Evolutionary conservation across 2,113 vertebrate species (phyloP).

Genomic region (Fulmarus glacialis): DNA sequence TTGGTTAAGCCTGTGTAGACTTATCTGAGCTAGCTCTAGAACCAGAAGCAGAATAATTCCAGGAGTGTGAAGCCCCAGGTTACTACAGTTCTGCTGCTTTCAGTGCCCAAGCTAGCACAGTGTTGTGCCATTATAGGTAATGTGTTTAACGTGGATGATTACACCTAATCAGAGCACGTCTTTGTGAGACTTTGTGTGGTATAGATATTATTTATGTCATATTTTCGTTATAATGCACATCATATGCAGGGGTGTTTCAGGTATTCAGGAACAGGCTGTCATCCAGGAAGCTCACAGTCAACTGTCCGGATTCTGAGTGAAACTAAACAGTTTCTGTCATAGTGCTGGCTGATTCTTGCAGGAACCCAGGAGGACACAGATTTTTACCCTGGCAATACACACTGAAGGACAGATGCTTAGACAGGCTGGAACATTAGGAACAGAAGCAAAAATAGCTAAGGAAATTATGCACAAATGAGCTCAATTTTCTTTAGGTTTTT

Average conservation of each 20-base stretch:
- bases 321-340: background rate
- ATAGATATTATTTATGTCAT: background rate
- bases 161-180: too few relatives aligned
- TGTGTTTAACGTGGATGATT: accelerated
- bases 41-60: background rate
- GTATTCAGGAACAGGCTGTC: background rate
- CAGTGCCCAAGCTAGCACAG: background rate
- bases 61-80: background rate
- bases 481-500: background rate
- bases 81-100: background rate
- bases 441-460: background rate
- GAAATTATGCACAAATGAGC: background rate
- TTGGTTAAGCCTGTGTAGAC: background rate
- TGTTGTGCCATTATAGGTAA: background rate
- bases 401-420: background rate
- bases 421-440: background rate
- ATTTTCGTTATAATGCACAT: background rate
- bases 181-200: background rate
- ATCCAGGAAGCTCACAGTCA: background rate
- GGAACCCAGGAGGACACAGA: background rate
- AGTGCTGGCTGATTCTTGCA: background rate
- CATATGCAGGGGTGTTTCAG: background rate
- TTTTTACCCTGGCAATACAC: background rate
- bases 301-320: background rate
- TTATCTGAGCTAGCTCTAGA: background rate